These are phyloP conservation scores for Cosmopolites sordidus DNA, from an alignment of 2,888 invertebrate genomes.

Conservation along the genomic window DNA sequence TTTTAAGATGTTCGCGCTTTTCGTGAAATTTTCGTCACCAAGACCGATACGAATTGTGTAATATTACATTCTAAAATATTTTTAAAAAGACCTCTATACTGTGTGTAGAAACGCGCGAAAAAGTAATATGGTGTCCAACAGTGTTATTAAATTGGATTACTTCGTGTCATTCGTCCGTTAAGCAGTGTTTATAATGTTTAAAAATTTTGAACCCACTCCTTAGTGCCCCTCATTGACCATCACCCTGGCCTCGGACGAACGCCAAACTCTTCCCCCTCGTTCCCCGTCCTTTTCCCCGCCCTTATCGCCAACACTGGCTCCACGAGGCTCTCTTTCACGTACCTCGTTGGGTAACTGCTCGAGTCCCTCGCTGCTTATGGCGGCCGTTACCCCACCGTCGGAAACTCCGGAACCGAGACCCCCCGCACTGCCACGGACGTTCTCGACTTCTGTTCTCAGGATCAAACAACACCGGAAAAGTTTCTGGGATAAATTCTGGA, in stretches of 20 bases:
- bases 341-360: constrained; percentile 50
- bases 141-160: no score
- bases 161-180: not conserved
- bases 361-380: constrained; percentile 57
- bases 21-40: not conserved
- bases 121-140: not conserved
- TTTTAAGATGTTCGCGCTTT: not conserved
- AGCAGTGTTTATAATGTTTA: no score
- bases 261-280: constrained; percentile 4
- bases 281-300: constrained; percentile 35
- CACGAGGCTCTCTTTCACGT: constrained; percentile 43
- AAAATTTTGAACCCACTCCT: not conserved
- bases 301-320: constrained; percentile 36
- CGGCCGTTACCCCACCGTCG: constrained; percentile 44
- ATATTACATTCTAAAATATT: not conserved
- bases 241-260: constrained; percentile 41
- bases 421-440: constrained; percentile 44
- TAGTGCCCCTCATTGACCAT: constrained; percentile 4
- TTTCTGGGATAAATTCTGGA: constrained; percentile 84
- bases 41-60: not conserved
- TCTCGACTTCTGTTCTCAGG: constrained; percentile 73
- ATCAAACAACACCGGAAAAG: constrained; percentile 67
- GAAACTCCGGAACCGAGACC: constrained; percentile 43
- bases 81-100: not conserved
- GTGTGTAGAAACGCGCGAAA: not conserved